Evolutionary conservation across 2,113 vertebrate genomes (phyloP), one percentile per base, ranked within the genome.

Genomic region (Chloebia gouldiae): DNA sequence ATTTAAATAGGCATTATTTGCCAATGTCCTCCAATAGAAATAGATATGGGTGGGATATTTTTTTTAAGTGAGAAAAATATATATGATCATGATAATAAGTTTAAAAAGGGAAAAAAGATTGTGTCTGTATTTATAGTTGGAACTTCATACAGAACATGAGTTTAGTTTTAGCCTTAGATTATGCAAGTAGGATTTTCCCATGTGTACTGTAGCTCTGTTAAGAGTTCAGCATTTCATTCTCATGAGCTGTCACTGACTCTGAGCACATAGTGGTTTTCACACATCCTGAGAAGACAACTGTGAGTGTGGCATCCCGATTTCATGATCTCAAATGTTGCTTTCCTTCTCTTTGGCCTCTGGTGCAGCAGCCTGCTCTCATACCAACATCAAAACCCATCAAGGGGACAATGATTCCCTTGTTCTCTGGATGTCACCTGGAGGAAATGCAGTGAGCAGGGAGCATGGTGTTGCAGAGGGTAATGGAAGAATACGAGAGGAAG

Each of bases 391-490:
- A 72, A 88, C 13, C 2, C 31, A 49, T 6, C 4, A 39, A 72
- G 11, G 21, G 25, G 33, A 75, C 47, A 76, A 24, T 11, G 11
- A 9, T 45, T 90, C 21, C 18, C 8, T 63, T 88, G 3, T 45
- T 59, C 37, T 50, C 35, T 56, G 42, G 59, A 65, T 17, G 37
- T 35, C 1, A 3, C 25, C 56, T 57, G 44, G 35, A 85, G 57
- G 59, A 85, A 92, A 79, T 9, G 20, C 27, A 63, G 30, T 5
- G 15, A 15, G 4, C 71, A 33, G 10, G 6, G 10, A 87, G 30
- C 20, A 40, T 0, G 0, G 12, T 51, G 33, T 15, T 85, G 14
- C 33, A 30, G 10, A 61, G 24, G 11, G 33, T 18, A 45, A n/a
- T 24, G 71, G 42, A 65, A 91, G 17, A 90, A n/a, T 22, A 63